Base-by-base conservation (phyloP, 1,140 invertebrate species). In the Cherax quadricarinatus region DNA sequence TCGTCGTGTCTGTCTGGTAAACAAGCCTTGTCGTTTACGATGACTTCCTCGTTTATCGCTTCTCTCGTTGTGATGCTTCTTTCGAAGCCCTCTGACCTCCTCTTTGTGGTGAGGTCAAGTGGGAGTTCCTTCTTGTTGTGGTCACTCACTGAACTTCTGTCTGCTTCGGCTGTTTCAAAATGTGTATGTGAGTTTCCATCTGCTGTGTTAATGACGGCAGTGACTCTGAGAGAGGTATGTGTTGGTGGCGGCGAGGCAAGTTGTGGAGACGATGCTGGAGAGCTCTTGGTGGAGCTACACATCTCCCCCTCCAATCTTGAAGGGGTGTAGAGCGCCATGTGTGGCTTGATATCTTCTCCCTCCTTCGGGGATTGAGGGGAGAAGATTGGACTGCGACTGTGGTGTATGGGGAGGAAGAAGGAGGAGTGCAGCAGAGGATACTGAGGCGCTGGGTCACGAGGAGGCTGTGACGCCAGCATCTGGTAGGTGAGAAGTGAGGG, bases 101-200 rank as follows among this genome's bases (percentile, higher is more conserved):
- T 85, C 89, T 81, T 91, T 9, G 60, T 91, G 21, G 89, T 91
- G 21, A 91, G 84, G 60, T 91, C 89, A 21, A 91, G 84, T 16
- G 89, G 89, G 3, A 80, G 60, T 18, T 91, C 83, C 60, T 57
- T 86, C 60, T 66, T 91, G 57, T 24, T 62, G 4, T 81, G 24
- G 5, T 81, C 84, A 14, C 51, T 57, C 1, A 30, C n/a, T 18
- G 51, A 30, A 16, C 57, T 81, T n/a, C 83, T 78, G 48, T 24
- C 30, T 3, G 53, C 10, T 21, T 9, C 66, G 21, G 10, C 70
- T 16, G 21, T 78, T 9, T 87, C 53, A 41, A 24, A 60, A 6
- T 60, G 51, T 6, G 70, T 62, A 24, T 51, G 84, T 3, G 82
- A 78, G n/a, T 21, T 51, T 49, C 12, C 18, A 57, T 81, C 51